Conservation (phyloP, 2,113 vertebrate genomes). For the Pavo muticus region DNA sequence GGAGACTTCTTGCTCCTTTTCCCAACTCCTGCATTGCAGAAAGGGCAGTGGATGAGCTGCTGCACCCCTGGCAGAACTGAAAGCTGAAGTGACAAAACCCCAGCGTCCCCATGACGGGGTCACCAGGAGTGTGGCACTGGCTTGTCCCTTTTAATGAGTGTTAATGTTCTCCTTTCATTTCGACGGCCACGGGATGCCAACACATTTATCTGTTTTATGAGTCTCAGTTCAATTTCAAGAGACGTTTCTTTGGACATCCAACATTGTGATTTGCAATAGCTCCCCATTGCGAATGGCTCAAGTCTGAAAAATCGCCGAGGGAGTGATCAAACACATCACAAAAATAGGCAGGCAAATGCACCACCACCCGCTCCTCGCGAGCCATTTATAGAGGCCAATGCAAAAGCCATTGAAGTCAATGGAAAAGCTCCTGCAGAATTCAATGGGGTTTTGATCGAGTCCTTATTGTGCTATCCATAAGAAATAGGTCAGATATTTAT, state of each 20-base stretch:
- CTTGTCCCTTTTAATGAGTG: slow-evolving; percentile 71
- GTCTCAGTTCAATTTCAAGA: slow-evolving; percentile 49
- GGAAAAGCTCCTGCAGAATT: slow-evolving; percentile 70
- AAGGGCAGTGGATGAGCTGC: neutral
- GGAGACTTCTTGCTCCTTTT: neutral
- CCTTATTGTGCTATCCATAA: slow-evolving; percentile 72
- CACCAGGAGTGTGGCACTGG: neutral
- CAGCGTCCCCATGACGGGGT: neutral
- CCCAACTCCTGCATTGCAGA: neutral
- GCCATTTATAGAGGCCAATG: slow-evolving; percentile 70
- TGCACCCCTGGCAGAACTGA: neutral
- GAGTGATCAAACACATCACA: slow-evolving; percentile 67
- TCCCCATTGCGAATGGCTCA: slow-evolving; percentile 37
- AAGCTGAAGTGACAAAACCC: neutral
- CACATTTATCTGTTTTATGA: slow-evolving; percentile 63
- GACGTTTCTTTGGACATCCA: slow-evolving; percentile 60
- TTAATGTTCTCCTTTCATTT: slow-evolving; percentile 65
- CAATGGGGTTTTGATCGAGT: slow-evolving; percentile 71
- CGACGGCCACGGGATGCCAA: slow-evolving; percentile 37
- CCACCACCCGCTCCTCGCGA: slow-evolving; percentile 58
- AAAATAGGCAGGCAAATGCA: slow-evolving; percentile 71
- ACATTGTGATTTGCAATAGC: slow-evolving; percentile 53
- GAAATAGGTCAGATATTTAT: slow-evolving; percentile 75
- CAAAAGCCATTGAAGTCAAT: slow-evolving; percentile 68
- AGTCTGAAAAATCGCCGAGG: slow-evolving; percentile 62